Percentiles rank a stretch among this genome's conserved stretches.
phyloP scores from a whole-genome alignment of 2,113 vertebrate genomes.

The Platanista minor region DNA sequence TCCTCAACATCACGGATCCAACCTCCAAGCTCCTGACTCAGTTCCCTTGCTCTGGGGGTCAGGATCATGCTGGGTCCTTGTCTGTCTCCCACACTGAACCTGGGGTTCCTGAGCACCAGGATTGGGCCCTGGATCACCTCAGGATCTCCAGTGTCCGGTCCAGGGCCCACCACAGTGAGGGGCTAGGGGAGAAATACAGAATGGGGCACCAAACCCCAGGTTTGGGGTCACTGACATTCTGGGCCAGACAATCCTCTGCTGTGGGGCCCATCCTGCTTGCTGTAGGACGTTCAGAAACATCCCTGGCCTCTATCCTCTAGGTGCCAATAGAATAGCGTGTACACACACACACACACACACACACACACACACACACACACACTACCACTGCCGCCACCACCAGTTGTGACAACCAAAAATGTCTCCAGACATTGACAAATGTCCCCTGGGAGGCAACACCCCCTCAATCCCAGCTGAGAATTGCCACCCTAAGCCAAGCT shows the following conservation, averaged over 20 bases:
- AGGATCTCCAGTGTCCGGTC: not conserved
- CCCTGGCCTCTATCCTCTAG: not conserved
- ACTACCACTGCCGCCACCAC: no score
- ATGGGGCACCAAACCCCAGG: not conserved
- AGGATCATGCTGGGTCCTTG: not conserved
- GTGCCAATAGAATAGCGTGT: not conserved
- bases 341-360: not conserved
- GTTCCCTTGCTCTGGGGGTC: not conserved
- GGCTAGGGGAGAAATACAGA: not conserved
- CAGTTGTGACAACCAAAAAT: not conserved
- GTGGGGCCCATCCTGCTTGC: not conserved
- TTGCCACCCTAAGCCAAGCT: not conserved
- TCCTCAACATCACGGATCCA: rapidly evolving
- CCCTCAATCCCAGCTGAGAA: not conserved
- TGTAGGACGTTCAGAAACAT: not conserved
- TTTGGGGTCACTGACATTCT: not conserved
- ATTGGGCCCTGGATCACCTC: not conserved
- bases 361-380: not conserved
- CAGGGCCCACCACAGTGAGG: rapidly evolving
- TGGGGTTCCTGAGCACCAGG: not conserved
- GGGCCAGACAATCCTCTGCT: not conserved
- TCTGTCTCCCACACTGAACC: not conserved
- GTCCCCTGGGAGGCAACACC: not conserved
- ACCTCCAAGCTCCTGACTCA: not conserved
- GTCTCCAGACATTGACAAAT: not conserved